phyloP scores from a whole-genome alignment of 1,140 invertebrate genomes.

The Ruditapes philippinarum region DNA sequence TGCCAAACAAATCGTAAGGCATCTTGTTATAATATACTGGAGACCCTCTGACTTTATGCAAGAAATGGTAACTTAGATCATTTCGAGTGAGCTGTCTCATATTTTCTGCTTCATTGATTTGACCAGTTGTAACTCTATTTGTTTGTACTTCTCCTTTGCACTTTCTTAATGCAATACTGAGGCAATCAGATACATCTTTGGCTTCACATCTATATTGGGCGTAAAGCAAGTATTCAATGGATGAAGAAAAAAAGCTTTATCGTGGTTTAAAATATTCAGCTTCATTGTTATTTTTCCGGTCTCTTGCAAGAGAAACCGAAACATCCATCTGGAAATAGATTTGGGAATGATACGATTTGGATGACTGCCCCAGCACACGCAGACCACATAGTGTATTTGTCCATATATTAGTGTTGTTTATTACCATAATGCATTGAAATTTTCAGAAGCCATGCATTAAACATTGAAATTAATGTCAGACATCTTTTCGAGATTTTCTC shows the following conservation, averaged over 20 bases:
- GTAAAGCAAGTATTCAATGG: no score
- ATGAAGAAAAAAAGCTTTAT: neutral
- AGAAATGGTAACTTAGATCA: conserved; percentile 41
- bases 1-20: conserved; percentile 44
- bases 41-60: conserved; percentile 47
- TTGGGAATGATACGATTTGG: no score
- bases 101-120: neutral
- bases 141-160: neutral
- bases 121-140: neutral
- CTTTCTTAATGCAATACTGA: no score
- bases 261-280: neutral
- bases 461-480: no score
- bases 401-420: no score
- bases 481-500: no score
- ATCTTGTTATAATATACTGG: conserved; percentile 52
- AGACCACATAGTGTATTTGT: no score
- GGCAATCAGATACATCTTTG: no score
- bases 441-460: no score
- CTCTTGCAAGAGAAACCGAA: neutral
- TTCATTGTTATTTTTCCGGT: neutral
- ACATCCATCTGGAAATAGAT: neutral
- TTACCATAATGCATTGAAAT: no score
- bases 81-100: conserved; percentile 29
- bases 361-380: no score
- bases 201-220: no score